These are phyloP conservation scores for Leptodirus hochenwartii DNA, from an alignment of 2,888 invertebrate species.

Conservation along the genomic window DNA sequence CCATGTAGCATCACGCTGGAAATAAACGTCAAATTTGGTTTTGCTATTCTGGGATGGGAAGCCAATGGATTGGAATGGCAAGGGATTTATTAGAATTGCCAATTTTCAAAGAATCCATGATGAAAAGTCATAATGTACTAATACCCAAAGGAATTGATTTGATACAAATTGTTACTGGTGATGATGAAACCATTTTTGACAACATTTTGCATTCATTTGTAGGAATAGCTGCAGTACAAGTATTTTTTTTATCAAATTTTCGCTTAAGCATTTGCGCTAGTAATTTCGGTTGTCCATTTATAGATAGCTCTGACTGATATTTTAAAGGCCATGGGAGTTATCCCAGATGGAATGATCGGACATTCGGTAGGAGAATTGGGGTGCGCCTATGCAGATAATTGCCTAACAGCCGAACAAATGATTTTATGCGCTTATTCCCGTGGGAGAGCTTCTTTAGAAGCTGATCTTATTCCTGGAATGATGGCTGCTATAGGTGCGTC, in stretches of 20 bases:
- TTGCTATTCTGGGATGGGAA: constrained; percentile 59
- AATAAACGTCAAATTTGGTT: constrained; percentile 40
- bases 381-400: constrained; percentile 89
- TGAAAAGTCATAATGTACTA: constrained; percentile 35
- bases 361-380: constrained; percentile 92
- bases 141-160: constrained; percentile 42
- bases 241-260: constrained; percentile 14
- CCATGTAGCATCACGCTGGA: constrained; percentile 21
- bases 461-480: constrained; percentile 50
- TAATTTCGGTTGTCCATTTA: constrained; percentile 3
- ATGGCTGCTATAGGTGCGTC: constrained; percentile 70
- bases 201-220: constrained; percentile 53
- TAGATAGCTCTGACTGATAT: constrained; percentile 34
- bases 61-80: constrained; percentile 55
- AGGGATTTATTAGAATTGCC: constrained; percentile 44
- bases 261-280: not conserved
- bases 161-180: constrained; percentile 36
- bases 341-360: constrained; percentile 58
- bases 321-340: constrained; percentile 36
- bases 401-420: constrained; percentile 73
- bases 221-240: constrained; percentile 50
- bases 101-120: constrained; percentile 43
- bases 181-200: constrained; percentile 38
- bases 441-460: constrained; percentile 55
- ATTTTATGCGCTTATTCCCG: constrained; percentile 70